phyloP scores from a whole-genome alignment of 2,113 vertebrate species.

The Phaethon lepturus region DNA sequence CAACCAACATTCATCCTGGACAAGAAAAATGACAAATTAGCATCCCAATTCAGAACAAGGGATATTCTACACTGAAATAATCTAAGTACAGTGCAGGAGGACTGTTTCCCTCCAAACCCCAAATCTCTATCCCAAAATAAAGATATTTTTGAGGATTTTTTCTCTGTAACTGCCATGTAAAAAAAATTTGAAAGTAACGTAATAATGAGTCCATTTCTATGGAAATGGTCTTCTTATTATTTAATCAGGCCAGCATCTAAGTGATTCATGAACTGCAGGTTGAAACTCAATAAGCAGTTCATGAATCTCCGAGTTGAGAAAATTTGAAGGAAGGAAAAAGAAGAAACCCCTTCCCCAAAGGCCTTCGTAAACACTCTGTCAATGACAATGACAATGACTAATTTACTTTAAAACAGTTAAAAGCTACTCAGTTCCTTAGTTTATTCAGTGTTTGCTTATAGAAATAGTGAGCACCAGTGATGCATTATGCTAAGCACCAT shows the following conservation, averaged over 20 bases:
- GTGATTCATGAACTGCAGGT: conserved; percentile 69
- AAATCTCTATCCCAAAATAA: not conserved
- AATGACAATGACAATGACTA: not conserved
- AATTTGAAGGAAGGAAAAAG: not conserved
- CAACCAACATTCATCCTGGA: not conserved
- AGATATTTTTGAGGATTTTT: not conserved
- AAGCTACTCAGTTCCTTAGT: not conserved
- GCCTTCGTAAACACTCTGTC: conserved; percentile 12
- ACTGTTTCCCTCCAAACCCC: not conserved
- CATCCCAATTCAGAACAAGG: not conserved
- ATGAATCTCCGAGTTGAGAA: conserved; percentile 48
- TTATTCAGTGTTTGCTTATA: not conserved
- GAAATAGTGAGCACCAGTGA: not conserved
- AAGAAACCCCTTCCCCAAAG: not conserved
- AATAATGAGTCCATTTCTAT: conserved; percentile 72
- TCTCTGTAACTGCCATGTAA: conserved; percentile 24
- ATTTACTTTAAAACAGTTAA: conserved; percentile 36
- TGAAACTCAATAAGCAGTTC: conserved; percentile 70
- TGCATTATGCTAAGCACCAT: not conserved
- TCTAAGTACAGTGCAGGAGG: not conserved
- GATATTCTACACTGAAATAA: not conserved
- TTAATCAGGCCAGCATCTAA: conserved; percentile 72
- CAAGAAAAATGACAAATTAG: not conserved
- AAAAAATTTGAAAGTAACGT: conserved; percentile 14
- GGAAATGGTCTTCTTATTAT: conserved; percentile 72